Conservation (phyloP, 2,797 vertebrate species). For the Tokudaia muenninki region DNA sequence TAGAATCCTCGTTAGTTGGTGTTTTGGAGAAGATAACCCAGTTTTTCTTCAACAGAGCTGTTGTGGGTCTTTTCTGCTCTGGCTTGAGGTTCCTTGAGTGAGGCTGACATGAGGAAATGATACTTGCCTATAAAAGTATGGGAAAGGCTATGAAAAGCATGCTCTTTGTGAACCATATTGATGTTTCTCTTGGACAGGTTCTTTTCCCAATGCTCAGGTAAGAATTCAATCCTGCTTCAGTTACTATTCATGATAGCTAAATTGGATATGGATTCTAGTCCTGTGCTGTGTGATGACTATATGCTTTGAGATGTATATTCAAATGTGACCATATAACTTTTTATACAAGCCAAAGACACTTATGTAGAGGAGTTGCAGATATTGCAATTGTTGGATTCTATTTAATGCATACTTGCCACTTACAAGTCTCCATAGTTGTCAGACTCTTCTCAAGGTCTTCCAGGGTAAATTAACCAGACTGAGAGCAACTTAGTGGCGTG, state of each 20-base stretch:
- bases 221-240: slow-evolving; percentile 59
- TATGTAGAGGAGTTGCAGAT: background rate
- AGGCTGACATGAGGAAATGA: slow-evolving; percentile 44
- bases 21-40: slow-evolving; percentile 57
- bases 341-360: background rate
- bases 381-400: background rate
- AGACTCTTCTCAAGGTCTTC: background rate
- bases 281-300: background rate
- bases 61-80: slow-evolving; percentile 33
- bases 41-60: slow-evolving; percentile 63
- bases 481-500: background rate
- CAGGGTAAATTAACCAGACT: background rate
- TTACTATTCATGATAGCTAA: background rate
- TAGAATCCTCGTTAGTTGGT: slow-evolving; percentile 22
- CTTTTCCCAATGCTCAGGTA: slow-evolving; percentile 31
- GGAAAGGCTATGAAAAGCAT: background rate
- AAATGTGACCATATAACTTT: background rate
- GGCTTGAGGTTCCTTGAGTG: slow-evolving; percentile 18
- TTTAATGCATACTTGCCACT: background rate
- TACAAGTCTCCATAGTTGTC: background rate
- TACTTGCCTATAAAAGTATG: slow-evolving; percentile 1
- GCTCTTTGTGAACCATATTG: background rate
- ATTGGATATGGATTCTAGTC: background rate
- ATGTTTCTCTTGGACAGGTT: slow-evolving; percentile 48
- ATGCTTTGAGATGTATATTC: slow-evolving; percentile 21